Evolutionary conservation across 2,888 invertebrate genomes (phyloP).

Genomic region (Perizoma flavofasciatum): DNA sequence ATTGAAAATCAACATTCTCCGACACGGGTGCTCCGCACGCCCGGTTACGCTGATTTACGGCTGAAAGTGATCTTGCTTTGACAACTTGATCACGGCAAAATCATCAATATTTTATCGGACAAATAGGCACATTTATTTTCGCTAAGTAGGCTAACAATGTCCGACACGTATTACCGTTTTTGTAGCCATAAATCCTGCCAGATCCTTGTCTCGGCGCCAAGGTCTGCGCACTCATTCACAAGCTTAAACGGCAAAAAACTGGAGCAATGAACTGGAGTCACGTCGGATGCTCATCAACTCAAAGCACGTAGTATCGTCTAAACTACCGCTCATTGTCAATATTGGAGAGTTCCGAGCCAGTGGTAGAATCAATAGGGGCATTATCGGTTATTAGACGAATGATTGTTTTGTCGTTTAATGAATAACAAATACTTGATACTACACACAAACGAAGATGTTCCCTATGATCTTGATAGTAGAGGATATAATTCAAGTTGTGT

Average conservation of each 20-base stretch:
- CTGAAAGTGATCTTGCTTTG: conserved; percentile 51
- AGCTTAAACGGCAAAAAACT: conserved; percentile 79
- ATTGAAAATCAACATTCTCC: conserved; percentile 77
- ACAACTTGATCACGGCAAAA: conserved; percentile 44
- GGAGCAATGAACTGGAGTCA: conserved; percentile 81
- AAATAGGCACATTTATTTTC: conserved; percentile 41
- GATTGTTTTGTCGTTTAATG: conserved; percentile 65
- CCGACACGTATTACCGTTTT: conserved; percentile 53
- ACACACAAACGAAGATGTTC: conserved; percentile 1
- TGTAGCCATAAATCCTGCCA: conserved; percentile 64
- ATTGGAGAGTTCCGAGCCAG: conserved; percentile 74
- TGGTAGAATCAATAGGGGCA: conserved; percentile 76
- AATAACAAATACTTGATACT: conserved; percentile 50
- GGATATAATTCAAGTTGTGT: too few species aligned
- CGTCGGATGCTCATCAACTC: conserved; percentile 75
- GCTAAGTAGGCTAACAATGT: conserved; percentile 43
- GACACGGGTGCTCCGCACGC: conserved; percentile 49
- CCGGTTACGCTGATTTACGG: conserved; percentile 61
- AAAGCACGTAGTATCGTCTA: conserved; percentile 77
- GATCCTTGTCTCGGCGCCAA: conserved; percentile 68
- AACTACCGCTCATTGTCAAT: conserved; percentile 83
- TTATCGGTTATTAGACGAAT: conserved; percentile 72
- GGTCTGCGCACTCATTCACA: conserved; percentile 77
- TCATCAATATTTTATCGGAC: conserved; percentile 45
- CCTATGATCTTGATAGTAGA: conserved; percentile 1